A percentile compares a stretch with the other conserved stretches of the same genome.
phyloP scores from a whole-genome alignment of 2,888 invertebrate genomes.

The Chouioia cunea region DNA sequence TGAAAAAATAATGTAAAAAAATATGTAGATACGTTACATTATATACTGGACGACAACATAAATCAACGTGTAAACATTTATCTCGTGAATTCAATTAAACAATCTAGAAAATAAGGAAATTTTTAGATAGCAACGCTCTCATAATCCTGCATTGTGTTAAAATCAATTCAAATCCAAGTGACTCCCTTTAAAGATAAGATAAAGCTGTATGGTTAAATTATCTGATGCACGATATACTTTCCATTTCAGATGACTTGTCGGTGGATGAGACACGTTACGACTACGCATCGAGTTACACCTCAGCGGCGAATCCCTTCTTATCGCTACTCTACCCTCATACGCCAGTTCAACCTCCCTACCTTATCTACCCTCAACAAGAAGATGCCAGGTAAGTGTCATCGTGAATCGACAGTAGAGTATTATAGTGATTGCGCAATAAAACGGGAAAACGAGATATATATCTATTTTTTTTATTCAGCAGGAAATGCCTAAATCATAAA shows the following conservation, averaged over 20 bases:
- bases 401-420: background rate
- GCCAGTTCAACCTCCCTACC: slow-evolving; percentile 3
- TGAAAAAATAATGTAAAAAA: no score
- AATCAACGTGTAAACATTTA: background rate
- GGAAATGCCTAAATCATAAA: no score
- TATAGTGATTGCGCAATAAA: slow-evolving; percentile 5
- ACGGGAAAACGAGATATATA: slow-evolving; percentile 11
- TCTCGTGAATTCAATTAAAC: background rate
- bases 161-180: no score
- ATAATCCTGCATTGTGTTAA: background rate
- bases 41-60: no score
- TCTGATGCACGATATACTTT: background rate
- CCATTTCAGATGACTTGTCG: slow-evolving; percentile 26
- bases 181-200: no score
- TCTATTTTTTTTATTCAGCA: background rate
- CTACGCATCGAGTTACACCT: background rate
- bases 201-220: background rate
- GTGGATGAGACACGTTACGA: slow-evolving; percentile 14
- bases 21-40: no score
- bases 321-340: slow-evolving; percentile 19
- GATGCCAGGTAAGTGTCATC: slow-evolving; percentile 9
- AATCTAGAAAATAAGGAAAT: no score
- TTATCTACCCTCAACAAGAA: background rate
- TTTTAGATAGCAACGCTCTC: no score
- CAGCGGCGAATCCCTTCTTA: slow-evolving; percentile 22